These are phyloP conservation scores for Thalassaphorura encarpata DNA, from an alignment of 1,140 invertebrate species.

Conservation along the genomic window DNA sequence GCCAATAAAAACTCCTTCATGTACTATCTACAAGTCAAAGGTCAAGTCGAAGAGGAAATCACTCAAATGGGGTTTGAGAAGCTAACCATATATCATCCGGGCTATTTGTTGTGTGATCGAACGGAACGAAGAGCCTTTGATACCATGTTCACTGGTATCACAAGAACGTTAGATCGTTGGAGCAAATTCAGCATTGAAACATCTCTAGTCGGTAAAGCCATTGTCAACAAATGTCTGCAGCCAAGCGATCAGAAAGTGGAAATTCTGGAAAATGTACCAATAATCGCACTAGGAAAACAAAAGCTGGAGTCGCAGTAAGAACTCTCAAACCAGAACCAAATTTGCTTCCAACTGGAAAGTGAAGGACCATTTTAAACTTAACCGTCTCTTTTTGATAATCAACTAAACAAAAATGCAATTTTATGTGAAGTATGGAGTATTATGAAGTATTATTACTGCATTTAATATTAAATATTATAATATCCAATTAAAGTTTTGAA, in stretches of 20 bases:
- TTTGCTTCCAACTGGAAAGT: not conserved
- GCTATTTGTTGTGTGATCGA: conserved; percentile 35
- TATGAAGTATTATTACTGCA: not conserved
- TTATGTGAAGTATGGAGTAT: not conserved
- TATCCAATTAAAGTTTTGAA: too few relatives aligned
- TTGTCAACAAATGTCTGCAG: conserved; percentile 26
- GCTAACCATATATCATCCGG: conserved; percentile 36
- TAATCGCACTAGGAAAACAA: conserved; percentile 10
- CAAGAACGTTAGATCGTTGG: conserved; percentile 25
- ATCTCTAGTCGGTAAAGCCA: conserved; percentile 26
- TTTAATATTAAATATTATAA: too few relatives aligned
- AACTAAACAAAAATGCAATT: not conserved
- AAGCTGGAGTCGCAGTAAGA: not conserved
- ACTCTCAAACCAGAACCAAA: not conserved
- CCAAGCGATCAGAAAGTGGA: conserved; percentile 4
- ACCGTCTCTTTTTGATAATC: not conserved
- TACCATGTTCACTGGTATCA: conserved; percentile 9
- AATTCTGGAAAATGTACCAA: conserved; percentile 24
- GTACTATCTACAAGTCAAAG: conserved; percentile 36
- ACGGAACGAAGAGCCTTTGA: conserved; percentile 32
- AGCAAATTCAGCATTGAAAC: conserved; percentile 29
- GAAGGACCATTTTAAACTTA: not conserved
- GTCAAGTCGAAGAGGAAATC: conserved; percentile 36
- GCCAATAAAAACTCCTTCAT: conserved; percentile 36
- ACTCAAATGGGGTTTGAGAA: conserved; percentile 35